Conservation (phyloP, 2,797 vertebrate genomes). For the Bradypodion pumilum region DNA sequence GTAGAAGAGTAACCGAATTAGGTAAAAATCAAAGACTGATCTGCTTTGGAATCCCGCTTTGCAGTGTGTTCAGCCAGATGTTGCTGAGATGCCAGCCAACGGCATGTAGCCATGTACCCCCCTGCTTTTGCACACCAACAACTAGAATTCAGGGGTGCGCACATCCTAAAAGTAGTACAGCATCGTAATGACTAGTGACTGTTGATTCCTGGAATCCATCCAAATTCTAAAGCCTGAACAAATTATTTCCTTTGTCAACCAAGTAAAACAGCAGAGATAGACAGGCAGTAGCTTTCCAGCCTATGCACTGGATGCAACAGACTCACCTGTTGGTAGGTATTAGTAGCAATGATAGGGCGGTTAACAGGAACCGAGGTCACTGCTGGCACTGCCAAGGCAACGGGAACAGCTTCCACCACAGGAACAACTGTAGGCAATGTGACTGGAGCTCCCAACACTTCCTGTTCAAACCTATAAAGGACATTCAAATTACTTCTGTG, state of each 20-base stretch:
- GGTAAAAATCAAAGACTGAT: neutral
- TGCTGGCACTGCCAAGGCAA: constrained; percentile 74
- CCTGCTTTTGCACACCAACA: neutral
- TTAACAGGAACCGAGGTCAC: constrained; percentile 76
- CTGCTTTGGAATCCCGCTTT: neutral
- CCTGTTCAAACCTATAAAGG: constrained; percentile 86
- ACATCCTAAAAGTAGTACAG: neutral
- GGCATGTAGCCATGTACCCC: neutral
- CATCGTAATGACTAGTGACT: neutral
- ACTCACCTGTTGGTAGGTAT: constrained; percentile 90
- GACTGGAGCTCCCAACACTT: constrained; percentile 87
- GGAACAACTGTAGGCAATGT: constrained; percentile 48
- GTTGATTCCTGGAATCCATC: neutral
- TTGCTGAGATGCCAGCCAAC: neutral
- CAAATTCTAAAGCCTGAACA: neutral
- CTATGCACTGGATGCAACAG: no score
- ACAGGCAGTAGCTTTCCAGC: neutral
- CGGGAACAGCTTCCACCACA: constrained; percentile 73
- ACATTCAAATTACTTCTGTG: neutral
- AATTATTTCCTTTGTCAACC: neutral
- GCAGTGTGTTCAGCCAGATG: neutral
- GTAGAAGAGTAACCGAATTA: neutral
- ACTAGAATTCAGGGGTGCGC: neutral
- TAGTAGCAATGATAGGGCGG: constrained; percentile 89
- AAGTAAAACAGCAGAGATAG: no score